These are phyloP conservation scores for Biston stratarius DNA, from an alignment of 2,888 invertebrate genomes.

Conservation along the genomic window DNA sequence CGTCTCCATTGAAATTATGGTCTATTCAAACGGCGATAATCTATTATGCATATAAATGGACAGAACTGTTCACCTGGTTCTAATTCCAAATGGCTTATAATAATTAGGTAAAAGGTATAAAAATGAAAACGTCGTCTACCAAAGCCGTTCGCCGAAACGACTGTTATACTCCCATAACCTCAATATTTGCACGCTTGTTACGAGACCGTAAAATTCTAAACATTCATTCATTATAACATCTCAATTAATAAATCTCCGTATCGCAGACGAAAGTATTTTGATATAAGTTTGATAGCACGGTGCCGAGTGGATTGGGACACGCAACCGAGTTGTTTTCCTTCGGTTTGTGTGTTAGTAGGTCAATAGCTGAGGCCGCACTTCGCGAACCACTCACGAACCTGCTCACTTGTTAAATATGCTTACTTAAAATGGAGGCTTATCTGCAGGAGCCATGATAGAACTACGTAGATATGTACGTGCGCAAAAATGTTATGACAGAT, in stretches of 20 bases:
- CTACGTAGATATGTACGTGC: not conserved
- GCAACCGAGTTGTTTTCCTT: conserved; percentile 80
- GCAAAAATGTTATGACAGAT: conserved; percentile 5
- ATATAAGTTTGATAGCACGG: conserved; percentile 47
- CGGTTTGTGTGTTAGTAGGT: conserved; percentile 81
- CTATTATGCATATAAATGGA: conserved; percentile 4
- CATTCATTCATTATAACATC: conserved; percentile 36
- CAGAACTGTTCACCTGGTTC: not conserved
- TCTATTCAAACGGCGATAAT: conserved; percentile 4
- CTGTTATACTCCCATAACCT: conserved; percentile 7
- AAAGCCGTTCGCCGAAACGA: not conserved
- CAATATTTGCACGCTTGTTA: conserved; percentile 22
- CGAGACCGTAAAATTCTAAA: conserved; percentile 27
- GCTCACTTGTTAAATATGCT: conserved; percentile 55
- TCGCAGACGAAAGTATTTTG: conserved; percentile 57
- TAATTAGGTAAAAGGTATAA: not conserved
- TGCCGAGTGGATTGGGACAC: conserved; percentile 62
- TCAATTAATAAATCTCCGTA: conserved; percentile 38
- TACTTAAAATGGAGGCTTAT: conserved; percentile 34
- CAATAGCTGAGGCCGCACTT: conserved; percentile 79
- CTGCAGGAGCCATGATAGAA: conserved; percentile 14
- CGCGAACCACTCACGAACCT: conserved; percentile 75
- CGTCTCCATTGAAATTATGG: not conserved
- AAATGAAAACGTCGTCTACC: not conserved
- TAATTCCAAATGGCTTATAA: not conserved